phyloP scores from a whole-genome alignment of 2,888 invertebrate genomes.

The Patella depressa region DNA sequence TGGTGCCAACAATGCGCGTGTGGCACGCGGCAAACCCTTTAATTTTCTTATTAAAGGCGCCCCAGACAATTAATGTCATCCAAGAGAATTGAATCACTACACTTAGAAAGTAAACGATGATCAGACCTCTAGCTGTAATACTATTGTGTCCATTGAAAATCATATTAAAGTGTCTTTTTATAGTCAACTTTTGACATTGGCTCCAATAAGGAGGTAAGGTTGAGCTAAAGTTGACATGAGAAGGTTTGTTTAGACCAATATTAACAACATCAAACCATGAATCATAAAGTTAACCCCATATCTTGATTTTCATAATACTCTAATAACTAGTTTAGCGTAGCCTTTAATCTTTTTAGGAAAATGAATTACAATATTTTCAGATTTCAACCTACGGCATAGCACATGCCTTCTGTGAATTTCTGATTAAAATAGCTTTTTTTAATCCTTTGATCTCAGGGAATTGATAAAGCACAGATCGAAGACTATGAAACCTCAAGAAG shows the following conservation, averaged over 20 bases:
- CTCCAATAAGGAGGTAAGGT: neutral
- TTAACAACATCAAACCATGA: neutral
- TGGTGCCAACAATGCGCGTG: neutral
- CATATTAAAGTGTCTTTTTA: neutral
- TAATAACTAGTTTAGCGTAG: no score
- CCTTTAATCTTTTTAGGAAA: no score
- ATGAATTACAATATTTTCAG: no score
- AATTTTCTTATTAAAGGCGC: neutral
- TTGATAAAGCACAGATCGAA: no score
- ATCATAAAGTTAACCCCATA: neutral
- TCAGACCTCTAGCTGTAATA: neutral
- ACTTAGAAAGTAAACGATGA: neutral
- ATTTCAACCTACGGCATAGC: no score
- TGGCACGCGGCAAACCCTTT: neutral
- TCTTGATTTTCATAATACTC: no score
- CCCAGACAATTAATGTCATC: constrained; percentile 9
- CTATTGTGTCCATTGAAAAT: neutral
- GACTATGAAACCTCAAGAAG: no score
- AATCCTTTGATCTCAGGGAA: no score
- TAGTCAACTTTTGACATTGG: constrained; percentile 12
- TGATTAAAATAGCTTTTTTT: no score
- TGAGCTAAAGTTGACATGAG: neutral
- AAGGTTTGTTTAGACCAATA: neutral
- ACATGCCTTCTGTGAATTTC: no score
- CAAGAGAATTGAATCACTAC: neutral